These are phyloP conservation scores for Apantesis nais DNA, from an alignment of 2,888 invertebrate species.

Conservation along the genomic window DNA sequence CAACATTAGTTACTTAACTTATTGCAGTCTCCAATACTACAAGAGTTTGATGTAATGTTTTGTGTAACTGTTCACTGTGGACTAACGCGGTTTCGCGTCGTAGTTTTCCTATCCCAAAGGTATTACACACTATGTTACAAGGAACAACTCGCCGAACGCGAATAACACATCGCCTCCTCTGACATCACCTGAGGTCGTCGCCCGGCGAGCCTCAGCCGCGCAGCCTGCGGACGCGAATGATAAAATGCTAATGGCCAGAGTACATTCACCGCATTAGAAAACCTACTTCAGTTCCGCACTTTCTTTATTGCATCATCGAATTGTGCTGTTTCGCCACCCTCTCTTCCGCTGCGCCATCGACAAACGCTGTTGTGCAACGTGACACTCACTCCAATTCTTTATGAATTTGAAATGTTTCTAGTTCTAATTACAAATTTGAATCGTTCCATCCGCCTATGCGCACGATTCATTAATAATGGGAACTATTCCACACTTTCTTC, in stretches of 20 bases:
- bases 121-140: slow-evolving; percentile 60
- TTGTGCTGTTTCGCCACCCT: slow-evolving; percentile 79
- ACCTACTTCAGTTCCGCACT: slow-evolving; percentile 84
- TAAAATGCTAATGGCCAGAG: slow-evolving; percentile 78
- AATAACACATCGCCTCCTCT: slow-evolving; percentile 60
- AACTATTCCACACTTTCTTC: slow-evolving; percentile 73
- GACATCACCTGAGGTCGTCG: slow-evolving; percentile 78
- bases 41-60: slow-evolving; percentile 72
- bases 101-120: slow-evolving; percentile 64
- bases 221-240: slow-evolving; percentile 71
- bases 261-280: slow-evolving; percentile 84
- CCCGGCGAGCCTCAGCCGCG: slow-evolving; percentile 61
- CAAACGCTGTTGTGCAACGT: slow-evolving; percentile 71
- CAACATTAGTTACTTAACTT: slow-evolving; percentile 79
- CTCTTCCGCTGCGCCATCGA: slow-evolving; percentile 73
- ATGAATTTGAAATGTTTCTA: slow-evolving; percentile 64
- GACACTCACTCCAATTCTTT: slow-evolving; percentile 55
- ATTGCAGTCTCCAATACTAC: slow-evolving; percentile 68
- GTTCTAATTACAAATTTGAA: slow-evolving; percentile 65
- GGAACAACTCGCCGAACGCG: slow-evolving; percentile 57
- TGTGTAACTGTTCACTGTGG: slow-evolving; percentile 57
- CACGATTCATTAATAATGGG: slow-evolving; percentile 43
- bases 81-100: slow-evolving; percentile 60
- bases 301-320: slow-evolving; percentile 83
- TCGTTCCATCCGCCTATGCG: slow-evolving; percentile 51